These are phyloP conservation scores for Neelides folsomi DNA, from an alignment of 2,888 invertebrate species.

Conservation along the genomic window DNA sequence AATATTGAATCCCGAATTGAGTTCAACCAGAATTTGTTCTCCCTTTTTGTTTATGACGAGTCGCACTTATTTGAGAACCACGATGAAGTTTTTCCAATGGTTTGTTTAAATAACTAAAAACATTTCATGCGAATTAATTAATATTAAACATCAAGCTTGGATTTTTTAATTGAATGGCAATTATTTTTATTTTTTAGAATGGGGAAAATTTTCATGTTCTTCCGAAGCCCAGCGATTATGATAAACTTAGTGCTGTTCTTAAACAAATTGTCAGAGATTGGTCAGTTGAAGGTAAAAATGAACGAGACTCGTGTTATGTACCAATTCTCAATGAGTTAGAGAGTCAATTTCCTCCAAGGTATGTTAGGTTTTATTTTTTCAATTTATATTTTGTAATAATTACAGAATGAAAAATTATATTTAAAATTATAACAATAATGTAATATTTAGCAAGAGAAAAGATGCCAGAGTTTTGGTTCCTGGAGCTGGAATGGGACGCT, in stretches of 20 bases:
- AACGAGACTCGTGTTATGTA: conserved; percentile 72
- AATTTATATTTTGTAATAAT: no score
- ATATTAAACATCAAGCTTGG: no score
- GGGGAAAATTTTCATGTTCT: not conserved
- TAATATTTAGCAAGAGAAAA: conserved; percentile 28
- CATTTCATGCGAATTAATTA: no score
- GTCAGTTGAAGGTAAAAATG: conserved; percentile 69
- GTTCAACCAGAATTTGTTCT: conserved; percentile 52
- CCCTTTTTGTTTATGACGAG: conserved; percentile 63
- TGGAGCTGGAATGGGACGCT: conserved; percentile 86
- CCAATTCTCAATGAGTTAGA: conserved; percentile 78
- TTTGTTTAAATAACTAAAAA: no score
- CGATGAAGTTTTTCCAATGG: conserved; percentile 25
- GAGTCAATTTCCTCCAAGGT: conserved; percentile 48
- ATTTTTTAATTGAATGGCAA: no score
- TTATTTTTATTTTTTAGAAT: not conserved
- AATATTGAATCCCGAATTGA: conserved; percentile 61
- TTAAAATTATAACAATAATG: no score
- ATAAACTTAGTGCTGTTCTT: conserved; percentile 81
- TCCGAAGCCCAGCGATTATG: conserved; percentile 43
- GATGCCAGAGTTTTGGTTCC: conserved; percentile 73
- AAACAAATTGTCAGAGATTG: conserved; percentile 96
- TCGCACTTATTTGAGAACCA: conserved; percentile 68
- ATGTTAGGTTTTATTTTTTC: conserved; percentile 9
- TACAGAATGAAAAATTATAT: no score